Evolutionary conservation across 1,140 invertebrate species (phyloP).

Genomic region (Ptiloglossa arizonensis): DNA sequence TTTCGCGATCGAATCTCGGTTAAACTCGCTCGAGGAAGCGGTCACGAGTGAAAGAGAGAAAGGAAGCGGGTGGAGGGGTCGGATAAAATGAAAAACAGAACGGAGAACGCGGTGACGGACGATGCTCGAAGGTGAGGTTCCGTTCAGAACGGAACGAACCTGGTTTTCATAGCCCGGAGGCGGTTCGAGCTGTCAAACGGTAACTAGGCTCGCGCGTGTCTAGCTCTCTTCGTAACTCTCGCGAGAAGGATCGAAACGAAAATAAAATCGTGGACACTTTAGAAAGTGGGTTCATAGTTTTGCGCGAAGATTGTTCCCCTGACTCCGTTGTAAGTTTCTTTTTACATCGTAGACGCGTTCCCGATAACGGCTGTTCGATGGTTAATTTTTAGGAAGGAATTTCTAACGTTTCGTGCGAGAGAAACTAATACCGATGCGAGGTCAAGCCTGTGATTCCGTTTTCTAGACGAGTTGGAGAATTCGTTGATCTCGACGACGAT

Average conservation of each 20-base stretch:
- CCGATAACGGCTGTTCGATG: not conserved
- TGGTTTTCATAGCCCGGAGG: slow-evolving; percentile 34
- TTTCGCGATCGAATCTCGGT: not conserved
- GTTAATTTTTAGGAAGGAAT: no score
- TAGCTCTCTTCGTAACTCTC: not conserved
- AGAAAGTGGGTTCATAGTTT: slow-evolving; percentile 9
- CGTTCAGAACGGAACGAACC: slow-evolving; percentile 28
- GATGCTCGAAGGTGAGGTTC: slow-evolving; percentile 13
- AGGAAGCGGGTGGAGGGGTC: not conserved
- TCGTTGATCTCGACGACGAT: no score
- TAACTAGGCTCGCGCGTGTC: slow-evolving; percentile 39
- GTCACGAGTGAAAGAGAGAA: not conserved
- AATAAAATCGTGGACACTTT: slow-evolving; percentile 24
- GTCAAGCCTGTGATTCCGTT: no score
- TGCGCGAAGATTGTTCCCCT: not conserved
- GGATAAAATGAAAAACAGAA: not conserved
- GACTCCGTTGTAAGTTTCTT: not conserved
- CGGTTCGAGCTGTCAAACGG: slow-evolving; percentile 62
- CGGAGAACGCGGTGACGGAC: not conserved
- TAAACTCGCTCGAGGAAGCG: not conserved
- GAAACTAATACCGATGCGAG: no score
- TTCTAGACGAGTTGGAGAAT: no score
- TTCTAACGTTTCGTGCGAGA: not conserved
- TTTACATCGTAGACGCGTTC: not conserved
- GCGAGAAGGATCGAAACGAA: not conserved